Evolutionary conservation across 2,113 vertebrate genomes (phyloP).

Genomic region (Lasiurus borealis): DNA sequence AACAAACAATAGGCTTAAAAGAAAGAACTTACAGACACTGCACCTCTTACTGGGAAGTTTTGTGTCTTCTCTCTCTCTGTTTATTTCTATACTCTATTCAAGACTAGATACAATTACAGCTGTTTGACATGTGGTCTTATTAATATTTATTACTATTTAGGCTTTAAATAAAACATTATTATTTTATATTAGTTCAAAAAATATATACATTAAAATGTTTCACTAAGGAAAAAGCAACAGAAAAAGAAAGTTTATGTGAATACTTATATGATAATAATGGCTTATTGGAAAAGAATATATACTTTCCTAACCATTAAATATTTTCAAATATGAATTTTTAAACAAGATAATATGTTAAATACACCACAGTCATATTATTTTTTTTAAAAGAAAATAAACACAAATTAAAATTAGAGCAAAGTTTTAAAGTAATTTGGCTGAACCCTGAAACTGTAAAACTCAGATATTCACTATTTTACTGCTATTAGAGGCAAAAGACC

Average conservation of each 20-base stretch:
- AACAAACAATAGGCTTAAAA: background rate
- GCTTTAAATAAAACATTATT: background rate
- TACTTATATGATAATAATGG: background rate
- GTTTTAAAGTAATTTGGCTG: background rate
- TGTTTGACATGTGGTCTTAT: background rate
- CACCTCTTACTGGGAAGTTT: background rate
- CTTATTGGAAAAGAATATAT: background rate
- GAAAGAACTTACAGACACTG: background rate
- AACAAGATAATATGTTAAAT: background rate
- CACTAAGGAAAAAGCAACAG: background rate
- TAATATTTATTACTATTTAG: slow-evolving; percentile 10
- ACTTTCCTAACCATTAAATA: background rate
- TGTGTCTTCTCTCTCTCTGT: background rate
- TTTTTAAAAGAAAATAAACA: background rate
- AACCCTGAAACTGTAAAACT: background rate
- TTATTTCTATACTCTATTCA: background rate
- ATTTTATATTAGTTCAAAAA: background rate
- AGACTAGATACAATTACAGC: background rate
- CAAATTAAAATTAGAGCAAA: background rate
- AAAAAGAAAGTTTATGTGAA: background rate
- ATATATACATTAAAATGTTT: background rate
- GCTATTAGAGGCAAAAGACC: background rate
- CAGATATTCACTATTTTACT: background rate
- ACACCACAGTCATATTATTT: background rate
- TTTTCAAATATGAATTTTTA: background rate